A percentile compares a stretch with the other conserved stretches of the same genome.
phyloP scores from a whole-genome alignment of 1,140 invertebrate species.

The Pseudachorutes palmiensis region DNA sequence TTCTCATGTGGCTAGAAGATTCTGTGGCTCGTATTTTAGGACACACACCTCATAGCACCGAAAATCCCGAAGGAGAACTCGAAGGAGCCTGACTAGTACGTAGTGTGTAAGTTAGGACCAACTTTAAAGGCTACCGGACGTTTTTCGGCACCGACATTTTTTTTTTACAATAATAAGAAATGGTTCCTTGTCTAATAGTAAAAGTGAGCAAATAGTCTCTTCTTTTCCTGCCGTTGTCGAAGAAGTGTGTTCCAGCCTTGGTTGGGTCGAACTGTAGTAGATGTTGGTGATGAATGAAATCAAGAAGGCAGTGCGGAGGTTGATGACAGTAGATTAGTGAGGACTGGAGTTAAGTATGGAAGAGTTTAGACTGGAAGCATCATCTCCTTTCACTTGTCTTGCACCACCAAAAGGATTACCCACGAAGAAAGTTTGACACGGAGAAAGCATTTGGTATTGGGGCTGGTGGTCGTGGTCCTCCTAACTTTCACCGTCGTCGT shows the following conservation, averaged over 20 bases:
- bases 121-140: not conserved
- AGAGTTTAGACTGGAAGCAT: too few species aligned
- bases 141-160: too few species aligned
- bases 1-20: not conserved
- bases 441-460: too few species aligned
- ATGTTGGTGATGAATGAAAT: not conserved
- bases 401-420: too few species aligned
- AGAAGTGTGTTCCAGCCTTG: not conserved
- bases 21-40: not conserved
- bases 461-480: too few species aligned
- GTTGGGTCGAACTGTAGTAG: not conserved
- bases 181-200: not conserved
- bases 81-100: not conserved
- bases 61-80: not conserved
- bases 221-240: not conserved
- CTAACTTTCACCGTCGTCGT: too few species aligned
- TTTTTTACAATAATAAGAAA: not conserved
- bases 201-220: not conserved
- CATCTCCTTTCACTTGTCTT: too few species aligned
- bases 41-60: not conserved
- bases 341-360: too few species aligned
- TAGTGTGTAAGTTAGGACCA: not conserved
- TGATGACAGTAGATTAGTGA: not conserved
- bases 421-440: too few species aligned
- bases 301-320: not conserved